phyloP scores from a whole-genome alignment of 2,113 vertebrate genomes.

The Raja brachyura region DNA sequence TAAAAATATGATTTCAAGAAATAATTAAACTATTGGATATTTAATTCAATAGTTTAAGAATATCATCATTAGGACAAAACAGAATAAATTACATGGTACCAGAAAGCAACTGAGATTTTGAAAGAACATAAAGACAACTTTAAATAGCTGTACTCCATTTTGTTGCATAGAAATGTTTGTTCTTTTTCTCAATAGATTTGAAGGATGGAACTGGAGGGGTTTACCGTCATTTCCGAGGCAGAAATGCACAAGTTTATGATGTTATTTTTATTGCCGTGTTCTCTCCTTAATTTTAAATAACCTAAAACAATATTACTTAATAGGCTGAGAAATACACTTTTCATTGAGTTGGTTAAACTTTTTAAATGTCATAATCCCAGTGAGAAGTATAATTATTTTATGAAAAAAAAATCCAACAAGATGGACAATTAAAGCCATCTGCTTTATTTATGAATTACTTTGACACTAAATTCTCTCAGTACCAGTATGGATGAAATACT shows the following conservation, averaged over 20 bases:
- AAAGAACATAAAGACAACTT: not conserved
- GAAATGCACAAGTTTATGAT: not conserved
- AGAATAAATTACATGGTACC: not conserved
- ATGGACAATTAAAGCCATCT: slow-evolving; percentile 29
- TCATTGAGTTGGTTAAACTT: not conserved
- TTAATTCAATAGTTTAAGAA: not conserved
- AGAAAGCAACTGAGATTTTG: not conserved
- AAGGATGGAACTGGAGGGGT: not conserved
- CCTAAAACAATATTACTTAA: slow-evolving; percentile 56
- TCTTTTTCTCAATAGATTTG: slow-evolving; percentile 4
- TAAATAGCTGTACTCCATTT: not conserved
- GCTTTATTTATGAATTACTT: not conserved
- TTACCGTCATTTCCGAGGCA: not conserved
- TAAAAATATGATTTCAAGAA: not conserved
- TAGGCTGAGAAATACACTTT: slow-evolving; percentile 49
- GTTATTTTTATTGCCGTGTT: slow-evolving; percentile 42
- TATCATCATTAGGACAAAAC: not conserved
- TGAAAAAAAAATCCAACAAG: not conserved
- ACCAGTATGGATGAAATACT: slow-evolving; percentile 13
- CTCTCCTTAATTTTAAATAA: slow-evolving; percentile 66
- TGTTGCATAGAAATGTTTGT: not conserved
- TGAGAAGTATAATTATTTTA: not conserved
- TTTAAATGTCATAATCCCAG: not conserved
- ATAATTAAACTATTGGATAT: not conserved
- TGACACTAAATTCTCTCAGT: slow-evolving; percentile 4